Evolutionary conservation across 1,140 invertebrate genomes (phyloP).

Genomic region (Halyomorpha halys): DNA sequence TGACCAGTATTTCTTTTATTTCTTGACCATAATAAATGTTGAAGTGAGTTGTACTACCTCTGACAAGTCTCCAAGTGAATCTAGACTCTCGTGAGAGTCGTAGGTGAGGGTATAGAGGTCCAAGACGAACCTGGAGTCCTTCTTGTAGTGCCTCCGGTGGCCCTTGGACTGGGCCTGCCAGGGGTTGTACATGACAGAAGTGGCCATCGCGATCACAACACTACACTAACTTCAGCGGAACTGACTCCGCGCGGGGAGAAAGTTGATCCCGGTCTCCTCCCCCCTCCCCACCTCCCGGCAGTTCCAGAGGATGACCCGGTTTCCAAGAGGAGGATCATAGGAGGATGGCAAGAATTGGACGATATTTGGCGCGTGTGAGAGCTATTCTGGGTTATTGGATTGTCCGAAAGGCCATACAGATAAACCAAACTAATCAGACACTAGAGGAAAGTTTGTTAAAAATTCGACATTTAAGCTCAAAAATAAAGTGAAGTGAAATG

Average conservation of each 20-base stretch:
- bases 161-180: constrained; percentile 23
- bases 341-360: no score
- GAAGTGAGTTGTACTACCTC: constrained; percentile 23
- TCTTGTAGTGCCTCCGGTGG: constrained; percentile 61
- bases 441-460: no score
- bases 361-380: no score
- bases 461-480: no score
- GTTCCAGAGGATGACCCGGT: constrained; percentile 73
- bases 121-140: constrained; percentile 66
- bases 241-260: not conserved
- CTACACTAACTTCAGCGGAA: not conserved
- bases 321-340: constrained; percentile 34
- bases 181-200: constrained; percentile 29
- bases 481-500: no score
- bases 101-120: constrained; percentile 76
- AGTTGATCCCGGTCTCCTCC: not conserved
- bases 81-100: constrained; percentile 62
- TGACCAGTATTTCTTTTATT: no score
- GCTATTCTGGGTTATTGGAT: no score
- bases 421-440: no score
- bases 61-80: constrained; percentile 37
- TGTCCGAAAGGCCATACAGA: no score
- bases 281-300: constrained; percentile 69
- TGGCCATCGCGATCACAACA: constrained; percentile 25
- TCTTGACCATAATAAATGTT: no score